Conservation (phyloP, 2,113 vertebrate species). For the Okapia johnstoni region DNA sequence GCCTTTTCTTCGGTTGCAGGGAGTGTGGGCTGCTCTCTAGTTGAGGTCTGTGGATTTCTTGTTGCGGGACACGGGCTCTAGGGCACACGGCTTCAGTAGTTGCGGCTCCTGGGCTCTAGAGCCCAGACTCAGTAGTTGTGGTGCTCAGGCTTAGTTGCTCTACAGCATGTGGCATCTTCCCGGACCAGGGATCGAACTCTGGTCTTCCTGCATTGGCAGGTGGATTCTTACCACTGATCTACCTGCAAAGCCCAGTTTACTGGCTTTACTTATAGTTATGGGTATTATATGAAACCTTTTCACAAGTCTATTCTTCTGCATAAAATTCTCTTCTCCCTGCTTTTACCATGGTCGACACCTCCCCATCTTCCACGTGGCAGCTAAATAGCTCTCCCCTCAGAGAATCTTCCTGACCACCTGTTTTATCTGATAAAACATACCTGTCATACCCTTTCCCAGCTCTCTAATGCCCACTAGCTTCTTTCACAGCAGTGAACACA, state of each 20-base stretch:
- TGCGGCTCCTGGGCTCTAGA: background rate
- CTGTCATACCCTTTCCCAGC: background rate
- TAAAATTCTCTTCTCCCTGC: background rate
- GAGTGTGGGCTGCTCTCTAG: background rate
- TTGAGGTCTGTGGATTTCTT: background rate
- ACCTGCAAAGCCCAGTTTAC: background rate
- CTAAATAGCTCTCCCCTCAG: background rate
- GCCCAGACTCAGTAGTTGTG: background rate
- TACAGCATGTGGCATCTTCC: background rate
- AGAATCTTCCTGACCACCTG: background rate
- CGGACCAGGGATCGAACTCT: background rate
- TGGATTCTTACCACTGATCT: background rate
- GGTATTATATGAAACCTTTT: background rate
- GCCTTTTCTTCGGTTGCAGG: background rate
- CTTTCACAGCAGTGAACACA: background rate
- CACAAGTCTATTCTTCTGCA: background rate
- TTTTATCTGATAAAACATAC: background rate
- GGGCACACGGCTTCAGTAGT: background rate
- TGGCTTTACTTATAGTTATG: background rate
- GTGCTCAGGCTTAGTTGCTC: background rate
- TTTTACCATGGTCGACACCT: background rate
- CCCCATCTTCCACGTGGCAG: background rate
- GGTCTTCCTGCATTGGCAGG: background rate
- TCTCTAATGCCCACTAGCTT: background rate
- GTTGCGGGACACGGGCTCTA: accelerated